Evolutionary conservation across 2,888 invertebrate genomes (phyloP).

Genomic region (Cerastoderma edule): DNA sequence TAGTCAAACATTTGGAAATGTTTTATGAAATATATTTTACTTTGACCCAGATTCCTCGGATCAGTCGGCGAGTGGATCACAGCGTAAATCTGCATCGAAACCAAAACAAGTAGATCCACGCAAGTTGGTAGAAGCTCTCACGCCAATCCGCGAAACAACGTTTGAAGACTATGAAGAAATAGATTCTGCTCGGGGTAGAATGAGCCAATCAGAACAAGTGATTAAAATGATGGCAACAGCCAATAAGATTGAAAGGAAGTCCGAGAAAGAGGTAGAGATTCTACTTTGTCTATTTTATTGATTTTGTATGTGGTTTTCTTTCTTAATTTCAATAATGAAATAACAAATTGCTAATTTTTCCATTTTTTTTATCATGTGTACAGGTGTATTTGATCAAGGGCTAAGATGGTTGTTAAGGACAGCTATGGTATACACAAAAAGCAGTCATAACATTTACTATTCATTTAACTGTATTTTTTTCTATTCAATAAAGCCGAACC

Average conservation of each 20-base stretch:
- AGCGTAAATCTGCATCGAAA: constrained; percentile 44
- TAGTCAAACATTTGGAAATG: too few relatives aligned
- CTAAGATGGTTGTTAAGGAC: too few relatives aligned
- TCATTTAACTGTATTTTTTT: too few relatives aligned
- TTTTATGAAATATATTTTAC: background rate
- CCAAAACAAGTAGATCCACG: constrained; percentile 63
- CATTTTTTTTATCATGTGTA: too few relatives aligned
- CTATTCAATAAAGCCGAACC: too few relatives aligned
- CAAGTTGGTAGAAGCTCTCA: constrained; percentile 70
- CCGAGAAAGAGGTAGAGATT: constrained; percentile 46
- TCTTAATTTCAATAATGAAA: too few relatives aligned
- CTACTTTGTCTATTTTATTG: too few relatives aligned
- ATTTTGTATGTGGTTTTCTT: too few relatives aligned
- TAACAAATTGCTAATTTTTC: too few relatives aligned
- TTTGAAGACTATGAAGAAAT: constrained; percentile 68
- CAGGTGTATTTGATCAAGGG: too few relatives aligned
- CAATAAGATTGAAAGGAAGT: constrained; percentile 37
- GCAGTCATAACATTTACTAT: too few relatives aligned
- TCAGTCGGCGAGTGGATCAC: constrained; percentile 28
- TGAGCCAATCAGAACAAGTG: constrained; percentile 57
- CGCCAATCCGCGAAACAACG: constrained; percentile 74
- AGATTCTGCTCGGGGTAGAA: constrained; percentile 41
- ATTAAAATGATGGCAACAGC: constrained; percentile 60
- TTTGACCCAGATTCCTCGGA: constrained; percentile 4
- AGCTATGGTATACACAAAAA: too few relatives aligned